Evolutionary conservation across 2,888 invertebrate species (phyloP), one percentile per base, ranked within the genome.

Genomic region (Hirtodrosophila duncani): DNA sequence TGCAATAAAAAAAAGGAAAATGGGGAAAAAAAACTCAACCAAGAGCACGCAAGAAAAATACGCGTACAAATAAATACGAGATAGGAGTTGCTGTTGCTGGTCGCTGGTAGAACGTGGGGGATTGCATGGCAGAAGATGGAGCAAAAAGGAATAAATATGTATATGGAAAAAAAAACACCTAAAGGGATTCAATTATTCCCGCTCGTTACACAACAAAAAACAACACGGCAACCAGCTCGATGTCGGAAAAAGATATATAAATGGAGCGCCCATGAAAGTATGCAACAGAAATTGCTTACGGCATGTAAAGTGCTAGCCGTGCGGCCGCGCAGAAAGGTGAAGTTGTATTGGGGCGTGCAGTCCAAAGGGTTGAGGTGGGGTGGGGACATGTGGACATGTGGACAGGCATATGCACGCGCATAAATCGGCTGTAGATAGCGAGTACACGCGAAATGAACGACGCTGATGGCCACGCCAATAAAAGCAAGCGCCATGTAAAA

Each of bases 171-270:
- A 81, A 63, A 77, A 81, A 81, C 75, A 81, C 81, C 79, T 77
- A 81, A 77, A 77, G 74, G 77, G 79, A 77, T 77, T 77, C 79
- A 77, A 78, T 77, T 77, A 81, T 77, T 78, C 75, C 71, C 71
- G 71, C 79, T 77, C 81, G 77, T 77, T 81, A 81, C 77, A 68
- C 79, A 75, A 55, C 67, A 67, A 72, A 63, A 56, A 65, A 62
- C 42, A 78, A 63, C 52, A 41, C 14, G 31, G 31, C 30, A 20
- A n/a, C n/a, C n/a, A 8, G 14, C 33, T 29, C 51, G 7, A 39
- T 26, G 26, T 29, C 9, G 24, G 36, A 42, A 74, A 57, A 69
- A 63, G n/a, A n/a, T n/a, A n/a, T n/a, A n/a, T n/a, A 67, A 64
- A 67, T 65, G 53, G 52, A 26, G 55, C 43, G 65, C 80, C 70